These are phyloP conservation scores for Hystrix brachyura DNA, from an alignment of 2,113 vertebrate species.

Conservation along the genomic window DNA sequence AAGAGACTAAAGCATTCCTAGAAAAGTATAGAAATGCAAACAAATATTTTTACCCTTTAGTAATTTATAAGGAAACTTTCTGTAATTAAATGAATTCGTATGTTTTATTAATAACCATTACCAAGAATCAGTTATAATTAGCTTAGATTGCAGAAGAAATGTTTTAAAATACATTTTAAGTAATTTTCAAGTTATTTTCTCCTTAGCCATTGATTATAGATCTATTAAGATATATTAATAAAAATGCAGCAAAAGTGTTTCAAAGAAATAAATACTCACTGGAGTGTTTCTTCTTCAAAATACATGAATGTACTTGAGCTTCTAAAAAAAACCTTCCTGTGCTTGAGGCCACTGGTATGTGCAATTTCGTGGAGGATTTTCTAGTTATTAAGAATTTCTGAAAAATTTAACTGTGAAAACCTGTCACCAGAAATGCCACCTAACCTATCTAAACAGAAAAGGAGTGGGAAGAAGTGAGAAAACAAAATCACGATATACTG, in stretches of 20 bases:
- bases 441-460: slow-evolving; percentile 60
- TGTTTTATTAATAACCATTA: slow-evolving; percentile 23
- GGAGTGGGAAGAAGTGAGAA: slow-evolving; percentile 71
- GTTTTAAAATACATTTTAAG: slow-evolving; percentile 42
- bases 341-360: slow-evolving; percentile 23
- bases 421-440: slow-evolving; percentile 50
- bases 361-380: slow-evolving; percentile 37
- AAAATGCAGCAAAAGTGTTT: neutral
- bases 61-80: neutral
- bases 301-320: slow-evolving; percentile 8
- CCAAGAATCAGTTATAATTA: slow-evolving; percentile 47
- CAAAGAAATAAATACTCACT: neutral
- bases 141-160: slow-evolving; percentile 49
- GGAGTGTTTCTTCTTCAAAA: neutral
- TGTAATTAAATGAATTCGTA: neutral
- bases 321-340: neutral
- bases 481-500: slow-evolving; percentile 3
- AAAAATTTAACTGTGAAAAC: slow-evolving; percentile 60
- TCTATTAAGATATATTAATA: slow-evolving; percentile 16
- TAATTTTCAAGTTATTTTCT: slow-evolving; percentile 39
- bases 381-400: slow-evolving; percentile 49
- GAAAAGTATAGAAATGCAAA: neutral
- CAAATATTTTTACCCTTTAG: neutral
- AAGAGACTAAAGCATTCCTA: slow-evolving; percentile 28
- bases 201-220: neutral